These are phyloP conservation scores for Micropterix aruncella DNA, from an alignment of 2,888 invertebrate species.

Conservation along the genomic window DNA sequence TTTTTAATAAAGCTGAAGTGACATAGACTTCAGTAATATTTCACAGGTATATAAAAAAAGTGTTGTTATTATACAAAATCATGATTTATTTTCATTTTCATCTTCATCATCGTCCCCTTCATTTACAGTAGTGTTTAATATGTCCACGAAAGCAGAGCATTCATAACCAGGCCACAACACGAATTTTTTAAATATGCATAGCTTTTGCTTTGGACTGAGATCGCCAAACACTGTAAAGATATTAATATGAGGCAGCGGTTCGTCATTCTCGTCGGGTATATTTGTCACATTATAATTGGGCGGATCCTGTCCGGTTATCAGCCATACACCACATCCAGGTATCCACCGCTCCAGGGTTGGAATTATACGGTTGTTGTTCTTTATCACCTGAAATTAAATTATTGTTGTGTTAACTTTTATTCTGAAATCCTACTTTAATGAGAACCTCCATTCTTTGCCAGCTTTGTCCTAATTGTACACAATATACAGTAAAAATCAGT, in stretches of 20 bases:
- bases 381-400: conserved; percentile 18
- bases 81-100: neutral
- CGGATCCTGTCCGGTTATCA: conserved; percentile 41
- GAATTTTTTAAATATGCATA: conserved; percentile 48
- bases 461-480: too few species aligned
- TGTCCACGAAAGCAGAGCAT: conserved; percentile 46
- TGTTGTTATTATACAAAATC: neutral
- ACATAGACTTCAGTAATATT: too few species aligned
- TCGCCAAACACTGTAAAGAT: conserved; percentile 63
- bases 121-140: conserved; percentile 46
- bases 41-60: too few species aligned
- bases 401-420: too few species aligned
- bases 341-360: conserved; percentile 37
- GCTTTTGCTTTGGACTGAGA: conserved; percentile 44
- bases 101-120: neutral
- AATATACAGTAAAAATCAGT: too few species aligned
- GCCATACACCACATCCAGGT: conserved; percentile 54
- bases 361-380: conserved; percentile 13
- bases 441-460: too few species aligned
- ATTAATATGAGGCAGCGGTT: conserved; percentile 39
- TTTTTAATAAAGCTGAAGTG: too few species aligned
- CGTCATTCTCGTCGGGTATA: conserved; percentile 22
- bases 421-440: too few species aligned
- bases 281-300: conserved; percentile 23
- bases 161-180: conserved; percentile 48